Base-by-base conservation (phyloP, 1,140 invertebrate species). In the Aleiodes sp. region DNA sequence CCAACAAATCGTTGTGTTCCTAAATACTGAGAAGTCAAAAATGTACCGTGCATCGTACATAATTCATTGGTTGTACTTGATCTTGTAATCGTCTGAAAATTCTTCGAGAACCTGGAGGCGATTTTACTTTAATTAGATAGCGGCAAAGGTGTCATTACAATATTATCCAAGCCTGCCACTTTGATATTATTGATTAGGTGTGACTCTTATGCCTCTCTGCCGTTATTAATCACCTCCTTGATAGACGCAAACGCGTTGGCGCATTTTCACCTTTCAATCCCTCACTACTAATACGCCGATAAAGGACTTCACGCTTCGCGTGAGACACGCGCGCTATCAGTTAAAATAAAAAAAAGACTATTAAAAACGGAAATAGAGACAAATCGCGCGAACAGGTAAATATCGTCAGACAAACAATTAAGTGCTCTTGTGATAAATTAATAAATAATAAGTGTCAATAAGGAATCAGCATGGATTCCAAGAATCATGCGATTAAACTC, bases 251-350 rank as follows among this genome's bases (percentile, higher is more conserved):
- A n/a, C n/a, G n/a, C 46, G 4, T 12, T 52, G 19, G 16, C 10
- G 16, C 16, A 24, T 52, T 24, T 9, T 52, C 46, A 52, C 46
- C 61, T 56, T 37, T 70, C 68, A 57, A 62, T 57, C 41, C 9
- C 19, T 10, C 14, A n/a, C n/a, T 41, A 28, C 39, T 60, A 70
- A 60, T 70, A 70, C 14, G 29, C 24, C 62, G 64, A 39, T 70
- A 65, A 70, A 66, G 62, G 2, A 66, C 65, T 70, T 70, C 65
- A 70, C 41, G 69, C 66, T 62, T 68, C 33, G 39, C 37, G 39
- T 62, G 59, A 68, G 66, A 68, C 66, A 68, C 66, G 66, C n/a
- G n/a, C 66, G 66, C 66, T 68, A 62, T 68, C 66, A 61, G 29
- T 35, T 31, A 61, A 24, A 12, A 68, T n/a, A 67, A 29, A 41